phyloP scores from a whole-genome alignment of 2,888 invertebrate genomes.

The Escarpia spicata region DNA sequence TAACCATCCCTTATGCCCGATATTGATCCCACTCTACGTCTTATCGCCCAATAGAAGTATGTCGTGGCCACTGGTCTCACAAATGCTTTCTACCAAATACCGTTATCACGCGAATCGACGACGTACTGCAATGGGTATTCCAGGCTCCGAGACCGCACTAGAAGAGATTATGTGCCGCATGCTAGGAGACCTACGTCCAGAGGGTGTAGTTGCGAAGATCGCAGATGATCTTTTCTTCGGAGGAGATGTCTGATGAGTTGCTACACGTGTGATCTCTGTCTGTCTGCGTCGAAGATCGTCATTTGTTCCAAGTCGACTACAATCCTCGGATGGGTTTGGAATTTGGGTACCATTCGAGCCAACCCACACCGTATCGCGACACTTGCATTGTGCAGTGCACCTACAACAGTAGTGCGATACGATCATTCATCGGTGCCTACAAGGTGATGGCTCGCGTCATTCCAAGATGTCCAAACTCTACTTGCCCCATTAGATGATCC shows the following conservation, averaged over 20 bases:
- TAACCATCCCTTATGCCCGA: slow-evolving; percentile 27
- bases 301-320: no score
- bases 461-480: neutral
- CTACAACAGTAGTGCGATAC: neutral
- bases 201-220: no score
- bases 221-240: no score
- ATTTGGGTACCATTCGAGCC: no score
- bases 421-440: neutral
- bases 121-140: no score
- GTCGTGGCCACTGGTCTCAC: neutral
- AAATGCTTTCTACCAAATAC: neutral
- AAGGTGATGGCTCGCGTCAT: neutral
- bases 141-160: no score
- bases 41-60: slow-evolving; percentile 26
- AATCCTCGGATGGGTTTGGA: no score
- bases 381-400: neutral
- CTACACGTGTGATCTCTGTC: no score
- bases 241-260: no score
- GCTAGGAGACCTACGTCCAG: no score
- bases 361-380: neutral
- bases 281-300: no score
- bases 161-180: no score
- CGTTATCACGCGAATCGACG: neutral
- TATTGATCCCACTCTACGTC: slow-evolving; percentile 23
- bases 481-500: neutral